These are phyloP conservation scores for Drosophila elegans DNA, from an alignment of 1,140 invertebrate species.

Conservation along the genomic window DNA sequence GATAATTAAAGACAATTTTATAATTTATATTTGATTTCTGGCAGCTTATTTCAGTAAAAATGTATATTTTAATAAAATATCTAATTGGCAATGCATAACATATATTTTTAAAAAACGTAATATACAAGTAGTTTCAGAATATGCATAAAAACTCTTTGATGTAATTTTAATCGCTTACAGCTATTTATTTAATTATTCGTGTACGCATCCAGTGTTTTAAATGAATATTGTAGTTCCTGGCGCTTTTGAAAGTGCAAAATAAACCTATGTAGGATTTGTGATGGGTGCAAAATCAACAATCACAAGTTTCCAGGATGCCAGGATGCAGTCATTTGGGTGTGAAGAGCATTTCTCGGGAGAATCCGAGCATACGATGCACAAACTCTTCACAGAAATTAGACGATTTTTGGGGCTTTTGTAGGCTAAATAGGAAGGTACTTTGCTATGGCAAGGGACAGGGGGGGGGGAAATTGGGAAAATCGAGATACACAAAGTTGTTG, in stretches of 20 bases:
- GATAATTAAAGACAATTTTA: too few species aligned
- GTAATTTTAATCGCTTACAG: too few species aligned
- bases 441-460: background rate
- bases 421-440: constrained; percentile 32
- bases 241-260: background rate
- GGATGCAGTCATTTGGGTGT: constrained; percentile 27
- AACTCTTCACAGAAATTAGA: constrained; percentile 63
- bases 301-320: background rate
- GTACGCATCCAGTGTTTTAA: too few species aligned
- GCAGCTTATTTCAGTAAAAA: too few species aligned
- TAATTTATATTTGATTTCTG: too few species aligned
- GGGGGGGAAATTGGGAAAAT: background rate
- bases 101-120: too few species aligned
- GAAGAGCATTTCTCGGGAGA: constrained; percentile 9
- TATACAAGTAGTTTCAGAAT: too few species aligned
- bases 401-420: constrained; percentile 38
- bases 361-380: constrained; percentile 8
- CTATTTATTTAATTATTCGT: too few species aligned
- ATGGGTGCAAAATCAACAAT: background rate
- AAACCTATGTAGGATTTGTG: background rate
- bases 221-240: too few species aligned
- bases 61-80: too few species aligned
- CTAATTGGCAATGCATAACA: too few species aligned
- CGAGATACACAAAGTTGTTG: constrained; percentile 41
- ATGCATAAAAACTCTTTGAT: too few species aligned